A percentile compares a stretch with the other conserved stretches of the same genome.
Evolutionary conservation across 2,797 vertebrate genomes (phyloP).

Genomic region (Enteromius thamalakanensis): DNA sequence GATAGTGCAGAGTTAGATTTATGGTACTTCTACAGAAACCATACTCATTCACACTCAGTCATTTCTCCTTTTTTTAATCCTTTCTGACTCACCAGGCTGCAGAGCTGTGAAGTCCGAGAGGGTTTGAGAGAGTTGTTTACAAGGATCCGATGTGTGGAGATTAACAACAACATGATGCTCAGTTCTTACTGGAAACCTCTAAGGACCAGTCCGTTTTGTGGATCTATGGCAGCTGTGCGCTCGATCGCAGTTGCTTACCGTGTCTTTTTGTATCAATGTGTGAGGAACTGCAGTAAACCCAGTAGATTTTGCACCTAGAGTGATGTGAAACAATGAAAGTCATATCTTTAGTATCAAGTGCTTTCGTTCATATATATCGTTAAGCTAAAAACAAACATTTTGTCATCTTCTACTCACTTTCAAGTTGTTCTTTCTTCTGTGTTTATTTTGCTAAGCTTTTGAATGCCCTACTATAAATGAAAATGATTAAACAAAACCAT

Average conservation of each 20-base stretch:
- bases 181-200: not conserved
- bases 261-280: constrained; percentile 22
- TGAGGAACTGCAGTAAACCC: constrained; percentile 17
- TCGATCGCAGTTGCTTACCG: constrained; percentile 3
- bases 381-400: not conserved
- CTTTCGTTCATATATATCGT: not conserved
- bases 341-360: constrained; percentile 25
- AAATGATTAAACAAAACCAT: not conserved
- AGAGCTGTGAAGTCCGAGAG: constrained; percentile 16
- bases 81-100: constrained; percentile 24
- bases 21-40: constrained; percentile 27
- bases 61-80: constrained; percentile 22
- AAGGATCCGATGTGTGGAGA: constrained; percentile 9
- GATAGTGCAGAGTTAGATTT: not conserved
- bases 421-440: not conserved
- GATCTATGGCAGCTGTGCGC: not conserved
- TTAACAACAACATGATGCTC: constrained; percentile 6
- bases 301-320: constrained; percentile 55
- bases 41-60: constrained; percentile 10
- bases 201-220: not conserved
- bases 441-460: not conserved
- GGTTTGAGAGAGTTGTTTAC: constrained; percentile 37
- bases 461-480: not conserved
- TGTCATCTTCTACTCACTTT: not conserved
- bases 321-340: constrained; percentile 47